A percentile compares a stretch with the other conserved stretches of the same genome.
phyloP scores from a whole-genome alignment of 1,140 invertebrate genomes.

The Lamellibrachia luymesi region DNA sequence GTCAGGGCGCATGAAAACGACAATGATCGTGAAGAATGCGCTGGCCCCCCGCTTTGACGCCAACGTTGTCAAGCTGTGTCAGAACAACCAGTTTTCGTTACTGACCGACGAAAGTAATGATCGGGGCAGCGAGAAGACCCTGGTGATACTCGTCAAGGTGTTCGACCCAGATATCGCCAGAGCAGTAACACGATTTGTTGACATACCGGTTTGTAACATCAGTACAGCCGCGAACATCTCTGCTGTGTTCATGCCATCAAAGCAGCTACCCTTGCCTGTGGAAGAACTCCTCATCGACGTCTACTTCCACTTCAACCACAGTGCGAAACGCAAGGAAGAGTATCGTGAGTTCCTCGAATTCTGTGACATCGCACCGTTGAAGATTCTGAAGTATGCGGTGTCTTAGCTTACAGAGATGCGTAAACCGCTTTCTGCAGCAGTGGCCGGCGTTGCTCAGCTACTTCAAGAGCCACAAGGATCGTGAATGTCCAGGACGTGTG shows the following conservation, averaged over 20 bases:
- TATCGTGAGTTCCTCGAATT: slow-evolving; percentile 7
- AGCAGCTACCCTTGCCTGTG: slow-evolving; percentile 7
- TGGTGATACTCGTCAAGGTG: no score
- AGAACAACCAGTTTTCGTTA: no score
- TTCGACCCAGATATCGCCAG: no score
- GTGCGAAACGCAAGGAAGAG: slow-evolving; percentile 15
- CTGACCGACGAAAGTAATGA: no score
- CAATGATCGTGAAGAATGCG: no score
- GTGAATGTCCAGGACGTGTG: slow-evolving; percentile 38
- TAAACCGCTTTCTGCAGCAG: slow-evolving; percentile 27
- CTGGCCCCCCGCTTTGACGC: no score
- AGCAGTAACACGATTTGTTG: no score
- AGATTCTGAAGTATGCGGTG: slow-evolving; percentile 33
- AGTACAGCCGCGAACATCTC: background rate
- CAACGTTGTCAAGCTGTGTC: no score
- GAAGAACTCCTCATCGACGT: slow-evolving; percentile 7
- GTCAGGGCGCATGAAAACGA: no score
- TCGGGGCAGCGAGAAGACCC: no score
- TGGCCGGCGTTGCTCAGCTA: slow-evolving; percentile 23
- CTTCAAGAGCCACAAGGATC: slow-evolving; percentile 36
- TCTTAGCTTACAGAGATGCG: slow-evolving; percentile 28
- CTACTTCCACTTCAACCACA: background rate
- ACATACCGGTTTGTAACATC: no score
- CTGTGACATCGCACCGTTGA: background rate
- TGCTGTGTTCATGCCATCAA: background rate